These are phyloP conservation scores for Eretmocerus hayati DNA, from an alignment of 2,888 invertebrate genomes.

Conservation along the genomic window DNA sequence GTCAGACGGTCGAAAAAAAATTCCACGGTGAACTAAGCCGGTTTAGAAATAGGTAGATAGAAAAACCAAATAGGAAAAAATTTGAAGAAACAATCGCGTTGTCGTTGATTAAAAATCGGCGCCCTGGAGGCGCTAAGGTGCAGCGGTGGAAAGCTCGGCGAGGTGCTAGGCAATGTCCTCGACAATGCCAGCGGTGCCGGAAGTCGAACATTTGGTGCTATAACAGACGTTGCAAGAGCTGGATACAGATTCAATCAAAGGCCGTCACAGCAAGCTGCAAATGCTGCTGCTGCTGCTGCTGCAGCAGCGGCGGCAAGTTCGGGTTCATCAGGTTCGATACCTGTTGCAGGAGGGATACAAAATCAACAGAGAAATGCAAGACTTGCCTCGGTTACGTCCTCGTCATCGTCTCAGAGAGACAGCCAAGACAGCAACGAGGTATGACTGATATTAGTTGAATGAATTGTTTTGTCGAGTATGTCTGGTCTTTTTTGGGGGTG, in stretches of 20 bases:
- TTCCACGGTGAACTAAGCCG: no score
- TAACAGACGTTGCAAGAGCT: constrained; percentile 40
- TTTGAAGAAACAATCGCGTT: no score
- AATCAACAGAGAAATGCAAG: no score
- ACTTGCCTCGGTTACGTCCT: constrained; percentile 26
- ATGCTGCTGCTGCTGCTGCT: neutral
- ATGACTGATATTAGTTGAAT: no score
- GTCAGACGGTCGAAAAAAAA: no score
- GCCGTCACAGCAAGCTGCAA: neutral
- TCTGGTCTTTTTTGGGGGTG: no score
- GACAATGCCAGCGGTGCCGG: constrained; percentile 13
- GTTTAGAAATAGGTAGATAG: no score
- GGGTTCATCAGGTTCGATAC: constrained; percentile 41
- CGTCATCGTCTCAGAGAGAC: constrained; percentile 29
- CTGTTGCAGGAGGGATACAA: no score
- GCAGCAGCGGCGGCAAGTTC: constrained; percentile 32
- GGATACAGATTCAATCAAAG: constrained; percentile 38
- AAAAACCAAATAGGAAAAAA: no score
- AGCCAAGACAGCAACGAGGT: constrained; percentile 39
- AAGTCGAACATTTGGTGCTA: constrained; percentile 25
- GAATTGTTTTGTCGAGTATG: no score
- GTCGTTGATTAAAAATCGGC: no score
- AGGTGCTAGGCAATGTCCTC: constrained; percentile 43
- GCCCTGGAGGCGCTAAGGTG: constrained; percentile 38
- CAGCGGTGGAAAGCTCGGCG: constrained; percentile 42